phyloP scores from a whole-genome alignment of 2,797 vertebrate genomes.

The Linurgus olivaceus region DNA sequence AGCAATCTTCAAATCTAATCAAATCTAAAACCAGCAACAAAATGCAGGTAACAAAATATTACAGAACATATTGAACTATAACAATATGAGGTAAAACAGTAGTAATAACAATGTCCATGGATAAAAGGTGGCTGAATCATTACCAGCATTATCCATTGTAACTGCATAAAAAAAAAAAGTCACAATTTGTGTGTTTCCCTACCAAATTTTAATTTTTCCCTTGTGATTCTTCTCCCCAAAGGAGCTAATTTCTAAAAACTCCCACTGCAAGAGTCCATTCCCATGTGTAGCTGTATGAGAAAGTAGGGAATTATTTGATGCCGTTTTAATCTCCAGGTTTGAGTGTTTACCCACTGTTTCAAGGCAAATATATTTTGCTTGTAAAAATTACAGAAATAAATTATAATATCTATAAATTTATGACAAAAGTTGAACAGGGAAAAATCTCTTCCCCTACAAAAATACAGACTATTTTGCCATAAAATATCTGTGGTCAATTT shows the following conservation, averaged over 20 bases:
- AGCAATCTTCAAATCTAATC: neutral
- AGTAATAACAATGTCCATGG: neutral
- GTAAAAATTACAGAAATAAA: neutral
- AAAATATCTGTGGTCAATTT: conserved; percentile 10
- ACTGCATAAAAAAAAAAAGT: neutral
- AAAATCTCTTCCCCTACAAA: neutral
- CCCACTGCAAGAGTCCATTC: neutral
- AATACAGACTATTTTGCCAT: neutral
- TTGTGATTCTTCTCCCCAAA: neutral
- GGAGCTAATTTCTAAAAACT: neutral
- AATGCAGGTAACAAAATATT: neutral
- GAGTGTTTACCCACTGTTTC: neutral
- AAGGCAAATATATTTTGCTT: neutral
- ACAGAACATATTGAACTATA: neutral
- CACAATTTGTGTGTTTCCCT: neutral
- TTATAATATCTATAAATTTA: neutral
- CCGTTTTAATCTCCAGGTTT: neutral
- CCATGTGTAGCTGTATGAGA: neutral
- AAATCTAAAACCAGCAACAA: neutral
- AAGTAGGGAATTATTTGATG: neutral
- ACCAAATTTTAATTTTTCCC: neutral
- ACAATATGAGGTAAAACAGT: neutral
- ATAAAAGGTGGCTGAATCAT: neutral
- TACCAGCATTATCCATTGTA: neutral
- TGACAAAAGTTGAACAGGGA: neutral